These are phyloP conservation scores for Trachelus troglodyta DNA, from an alignment of 2,888 invertebrate species.

Conservation along the genomic window DNA sequence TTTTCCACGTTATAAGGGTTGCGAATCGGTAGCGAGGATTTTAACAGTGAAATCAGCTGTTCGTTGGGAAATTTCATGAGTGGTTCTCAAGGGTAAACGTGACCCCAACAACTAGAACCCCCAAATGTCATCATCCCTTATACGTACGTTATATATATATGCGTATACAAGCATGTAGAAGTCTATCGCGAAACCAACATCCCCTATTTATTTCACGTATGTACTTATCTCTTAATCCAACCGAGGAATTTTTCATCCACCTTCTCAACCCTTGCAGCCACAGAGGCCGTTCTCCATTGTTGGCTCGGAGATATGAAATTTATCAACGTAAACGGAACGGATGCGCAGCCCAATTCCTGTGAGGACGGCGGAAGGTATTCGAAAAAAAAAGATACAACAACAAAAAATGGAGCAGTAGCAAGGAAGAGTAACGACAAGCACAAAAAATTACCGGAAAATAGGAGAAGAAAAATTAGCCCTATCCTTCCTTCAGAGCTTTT, in stretches of 20 bases:
- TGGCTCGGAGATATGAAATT: background rate
- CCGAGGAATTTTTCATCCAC: background rate
- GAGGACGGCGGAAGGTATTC: background rate
- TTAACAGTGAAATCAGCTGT: background rate
- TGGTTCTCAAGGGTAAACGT: background rate
- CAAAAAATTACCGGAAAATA: background rate
- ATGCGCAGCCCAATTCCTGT: background rate
- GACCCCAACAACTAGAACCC: background rate
- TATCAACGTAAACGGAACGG: background rate
- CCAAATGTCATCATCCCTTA: background rate
- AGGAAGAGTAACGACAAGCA: background rate
- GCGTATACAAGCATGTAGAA: background rate
- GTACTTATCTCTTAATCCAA: background rate
- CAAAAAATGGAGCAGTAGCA: background rate
- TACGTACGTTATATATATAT: constrained; percentile 1
- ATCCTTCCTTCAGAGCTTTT: background rate
- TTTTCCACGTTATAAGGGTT: background rate
- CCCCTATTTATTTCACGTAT: background rate
- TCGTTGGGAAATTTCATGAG: background rate
- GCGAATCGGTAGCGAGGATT: background rate
- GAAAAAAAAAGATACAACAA: background rate
- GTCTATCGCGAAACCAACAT: background rate
- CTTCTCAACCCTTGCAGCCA: background rate
- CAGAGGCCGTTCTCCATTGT: background rate
- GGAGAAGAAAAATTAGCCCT: background rate